Base-by-base conservation (phyloP, 2,113 vertebrate species). In the Machaerirhynchus nigripectus region DNA sequence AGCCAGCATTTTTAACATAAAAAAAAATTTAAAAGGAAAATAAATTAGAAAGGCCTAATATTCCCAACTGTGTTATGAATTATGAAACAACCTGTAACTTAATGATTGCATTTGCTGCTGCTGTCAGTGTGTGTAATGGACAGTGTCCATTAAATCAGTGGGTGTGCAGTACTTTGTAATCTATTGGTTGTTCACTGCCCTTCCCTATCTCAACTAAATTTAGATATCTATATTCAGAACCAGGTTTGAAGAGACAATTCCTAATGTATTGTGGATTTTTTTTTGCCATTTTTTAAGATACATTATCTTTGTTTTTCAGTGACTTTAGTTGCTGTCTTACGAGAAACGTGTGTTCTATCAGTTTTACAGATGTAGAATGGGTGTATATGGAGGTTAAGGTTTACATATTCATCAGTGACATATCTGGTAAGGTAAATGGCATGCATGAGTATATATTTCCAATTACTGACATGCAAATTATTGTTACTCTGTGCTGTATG, bases 381-480 rank as follows among this genome's bases (percentile, higher is more conserved):
- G 53, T 33, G 26, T 52, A 44, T 26, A 59, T 7, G 5, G 15
- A 89, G 28, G 27, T 47, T 79, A 82, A 63, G 30, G 35, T 73
- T 93, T 82, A 11, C 7, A 68, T 57, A 67, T 59, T 90, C 21
- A 69, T 84, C 18, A 30, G 14, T 87, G 50, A 60, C 12, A 57
- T 70, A 79, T 56, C 74, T 80, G 12, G 31, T 80, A 77, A 80
- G n/a, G 53, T 77, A 85, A 95, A 81, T 55, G 30, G 15, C 30
- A 83, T 64, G 23, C 42, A 40, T 35, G 33, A 65, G 33, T 69
- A 78, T 88, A 26, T 89, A 73, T 76, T 89, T 92, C 42, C n/a
- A 96, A 59, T 92, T 94, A 90, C 64, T 81, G 33, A 68, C 60
- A 81, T 42, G 46, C 33, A 76, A 82, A 64, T 95, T 87, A 71